Base-by-base conservation (phyloP, 1,140 invertebrate species). In the Solen grandis region DNA sequence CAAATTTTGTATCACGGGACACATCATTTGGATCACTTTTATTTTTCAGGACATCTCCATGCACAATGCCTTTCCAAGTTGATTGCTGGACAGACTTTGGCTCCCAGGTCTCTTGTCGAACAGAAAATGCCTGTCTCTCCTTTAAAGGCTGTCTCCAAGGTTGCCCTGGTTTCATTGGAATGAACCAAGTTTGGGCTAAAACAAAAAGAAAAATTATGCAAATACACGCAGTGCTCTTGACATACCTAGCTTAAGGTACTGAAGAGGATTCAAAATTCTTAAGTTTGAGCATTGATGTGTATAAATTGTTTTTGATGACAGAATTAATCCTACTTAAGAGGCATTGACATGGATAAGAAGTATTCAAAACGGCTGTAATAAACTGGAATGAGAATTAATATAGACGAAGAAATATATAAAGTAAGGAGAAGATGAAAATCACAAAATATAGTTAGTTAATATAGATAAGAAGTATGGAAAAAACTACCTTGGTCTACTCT, bases 111-210 rank as follows among this genome's bases (percentile, higher is more conserved):
- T 84, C 79, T 14, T 84, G 81, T 25, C 50, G 57, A 1, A 83
- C 63, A 19, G 85, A 66, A 70, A 85, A 83, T 13, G 86, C 84
- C 63, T 88, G 88, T 25, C 80, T 65, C 52, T 90, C 88, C 60
- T 84, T 83, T 10, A 88, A 69, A n/a, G 88, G 86, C 41, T 86
- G 70, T 65, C 82, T 83, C 87, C 88, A 88, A n/a, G 88, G 87
- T 33, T 72, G 41, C 10, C 83, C 76, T 0, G 84, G 81, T 16
- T 81, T 82, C 84, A 90, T 68, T 19, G 86, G 80, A 36, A 90
- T 83, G 73, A 84, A 90, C 89, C 89, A 90, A 1, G 86, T 55
- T 36, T 86, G 8, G 38, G 82, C 86, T 77, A 55, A 77, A 82
- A 62, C 5, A 66, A 73, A 19, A 68, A 19, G 27, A 29, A 52